phyloP scores from a whole-genome alignment of 2,888 invertebrate species.

The Phytoseiulus persimilis region DNA sequence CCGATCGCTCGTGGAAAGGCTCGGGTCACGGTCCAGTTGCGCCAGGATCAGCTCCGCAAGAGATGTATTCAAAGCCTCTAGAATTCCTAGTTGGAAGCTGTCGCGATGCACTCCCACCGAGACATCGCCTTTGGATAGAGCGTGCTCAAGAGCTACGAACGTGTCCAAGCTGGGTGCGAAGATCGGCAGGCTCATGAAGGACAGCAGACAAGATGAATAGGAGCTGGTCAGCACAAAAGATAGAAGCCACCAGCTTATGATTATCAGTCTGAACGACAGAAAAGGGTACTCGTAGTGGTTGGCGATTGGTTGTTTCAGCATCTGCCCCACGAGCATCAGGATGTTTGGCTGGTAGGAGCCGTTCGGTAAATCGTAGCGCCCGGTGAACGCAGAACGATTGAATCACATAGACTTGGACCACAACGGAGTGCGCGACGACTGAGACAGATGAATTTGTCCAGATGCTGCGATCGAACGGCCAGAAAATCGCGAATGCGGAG shows the following conservation, averaged over 20 bases:
- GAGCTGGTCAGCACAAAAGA: not conserved
- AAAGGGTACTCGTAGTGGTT: constrained; percentile 12
- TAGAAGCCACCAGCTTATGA: not conserved
- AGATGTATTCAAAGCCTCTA: not conserved
- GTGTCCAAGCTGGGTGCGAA: not conserved
- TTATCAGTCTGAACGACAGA: not conserved
- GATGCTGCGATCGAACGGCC: not conserved
- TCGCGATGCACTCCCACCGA: not conserved
- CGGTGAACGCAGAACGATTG: not conserved
- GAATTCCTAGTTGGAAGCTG: not conserved
- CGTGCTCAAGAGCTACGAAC: not conserved
- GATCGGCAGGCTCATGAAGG: not conserved
- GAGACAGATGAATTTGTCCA: not conserved
- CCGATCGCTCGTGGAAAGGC: too few species aligned
- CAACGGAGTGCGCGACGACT: constrained; percentile 10
- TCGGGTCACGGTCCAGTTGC: not conserved
- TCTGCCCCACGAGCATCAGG: not conserved
- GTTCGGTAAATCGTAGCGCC: not conserved
- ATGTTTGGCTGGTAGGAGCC: not conserved
- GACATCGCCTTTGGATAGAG: not conserved
- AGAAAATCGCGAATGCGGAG: not conserved
- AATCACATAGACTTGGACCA: not conserved
- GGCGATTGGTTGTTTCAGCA: not conserved
- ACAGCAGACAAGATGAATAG: constrained; percentile 7
- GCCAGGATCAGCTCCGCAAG: not conserved